These are phyloP conservation scores for Bombus breviceps DNA, from an alignment of 1,140 invertebrate species.

Conservation along the genomic window DNA sequence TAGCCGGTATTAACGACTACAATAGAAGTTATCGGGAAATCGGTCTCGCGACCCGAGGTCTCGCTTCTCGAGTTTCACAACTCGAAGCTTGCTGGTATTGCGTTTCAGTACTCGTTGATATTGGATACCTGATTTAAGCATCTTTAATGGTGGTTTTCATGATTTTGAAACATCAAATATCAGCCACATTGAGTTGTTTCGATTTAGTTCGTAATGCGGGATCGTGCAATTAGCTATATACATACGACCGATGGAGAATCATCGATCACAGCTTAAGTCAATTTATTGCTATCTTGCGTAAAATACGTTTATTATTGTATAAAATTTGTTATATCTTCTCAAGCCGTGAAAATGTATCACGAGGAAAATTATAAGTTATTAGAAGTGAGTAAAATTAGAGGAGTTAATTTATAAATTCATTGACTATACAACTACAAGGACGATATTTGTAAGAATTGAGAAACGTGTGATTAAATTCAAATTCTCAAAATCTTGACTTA, in stretches of 20 bases:
- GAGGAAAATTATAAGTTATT: background rate
- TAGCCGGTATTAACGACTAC: background rate
- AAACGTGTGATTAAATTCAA: background rate
- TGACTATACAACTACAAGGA: background rate
- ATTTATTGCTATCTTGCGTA: no score
- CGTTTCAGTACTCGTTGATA: background rate
- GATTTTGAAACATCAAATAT: background rate
- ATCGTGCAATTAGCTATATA: background rate
- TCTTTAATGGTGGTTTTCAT: background rate
- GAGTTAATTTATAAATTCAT: background rate
- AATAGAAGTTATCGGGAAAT: conserved; percentile 10
- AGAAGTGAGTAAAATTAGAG: background rate
- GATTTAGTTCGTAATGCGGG: background rate
- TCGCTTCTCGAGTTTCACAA: conserved; percentile 1
- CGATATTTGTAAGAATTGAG: background rate
- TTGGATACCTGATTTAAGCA: background rate
- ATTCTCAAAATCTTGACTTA: background rate
- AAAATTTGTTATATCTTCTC: background rate
- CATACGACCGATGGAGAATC: background rate
- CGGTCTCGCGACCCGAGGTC: background rate
- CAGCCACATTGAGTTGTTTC: background rate
- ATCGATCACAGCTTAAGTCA: background rate
- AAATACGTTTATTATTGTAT: background rate
- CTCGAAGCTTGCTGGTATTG: background rate
- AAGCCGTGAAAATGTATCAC: background rate